Percentiles rank a stretch among this genome's conserved stretches.
phyloP scores from a whole-genome alignment of 2,888 invertebrate species.

The Himalopsyche anomala region DNA sequence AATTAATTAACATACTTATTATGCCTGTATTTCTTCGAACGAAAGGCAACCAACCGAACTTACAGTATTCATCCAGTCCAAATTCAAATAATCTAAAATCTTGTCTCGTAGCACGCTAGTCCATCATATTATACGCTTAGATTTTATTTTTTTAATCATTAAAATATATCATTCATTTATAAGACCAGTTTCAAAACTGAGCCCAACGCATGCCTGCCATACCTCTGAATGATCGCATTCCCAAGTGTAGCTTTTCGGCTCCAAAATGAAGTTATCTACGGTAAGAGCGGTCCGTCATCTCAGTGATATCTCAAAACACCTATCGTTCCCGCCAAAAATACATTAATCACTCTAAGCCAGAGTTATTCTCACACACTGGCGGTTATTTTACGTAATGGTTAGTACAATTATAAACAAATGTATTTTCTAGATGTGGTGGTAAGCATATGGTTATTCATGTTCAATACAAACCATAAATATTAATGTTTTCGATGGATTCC shows the following conservation, averaged over 20 bases:
- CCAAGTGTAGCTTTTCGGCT: neutral
- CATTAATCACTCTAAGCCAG: slow-evolving; percentile 5
- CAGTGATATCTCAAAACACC: slow-evolving; percentile 11
- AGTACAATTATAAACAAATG: too few relatives aligned
- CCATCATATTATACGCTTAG: too few relatives aligned
- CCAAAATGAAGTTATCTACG: slow-evolving; percentile 3
- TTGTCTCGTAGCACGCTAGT: too few relatives aligned
- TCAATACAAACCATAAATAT: too few relatives aligned
- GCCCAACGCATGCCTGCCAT: slow-evolving; percentile 12
- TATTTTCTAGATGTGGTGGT: too few relatives aligned
- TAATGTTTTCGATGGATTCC: too few relatives aligned
- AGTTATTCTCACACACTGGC: neutral
- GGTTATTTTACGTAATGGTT: neutral
- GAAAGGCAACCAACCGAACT: too few relatives aligned
- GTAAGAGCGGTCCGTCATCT: neutral
- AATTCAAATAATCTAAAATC: too few relatives aligned
- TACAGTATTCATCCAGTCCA: too few relatives aligned
- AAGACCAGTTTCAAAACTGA: neutral
- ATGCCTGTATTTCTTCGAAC: too few relatives aligned
- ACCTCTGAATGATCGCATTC: neutral
- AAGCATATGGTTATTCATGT: too few relatives aligned
- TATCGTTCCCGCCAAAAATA: slow-evolving; percentile 13
- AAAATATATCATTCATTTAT: neutral
- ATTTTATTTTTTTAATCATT: slow-evolving; percentile 7
- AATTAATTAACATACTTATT: too few relatives aligned